Base-by-base conservation (phyloP, 2,888 invertebrate genomes). In the Gymnocheta viridis region DNA sequence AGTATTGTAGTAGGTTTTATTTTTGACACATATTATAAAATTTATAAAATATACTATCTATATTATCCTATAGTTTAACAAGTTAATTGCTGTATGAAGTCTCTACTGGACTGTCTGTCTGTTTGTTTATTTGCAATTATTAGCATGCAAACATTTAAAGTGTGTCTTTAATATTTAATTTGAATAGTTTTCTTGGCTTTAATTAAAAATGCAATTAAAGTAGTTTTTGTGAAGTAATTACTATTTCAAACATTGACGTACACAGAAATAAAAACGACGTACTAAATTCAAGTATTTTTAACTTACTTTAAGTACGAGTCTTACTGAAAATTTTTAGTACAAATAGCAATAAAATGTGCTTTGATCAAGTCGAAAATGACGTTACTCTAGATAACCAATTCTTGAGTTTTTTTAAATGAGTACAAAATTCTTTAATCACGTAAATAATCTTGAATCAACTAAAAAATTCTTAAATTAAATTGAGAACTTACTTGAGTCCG, bases 141-240 rank as follows among this genome's bases (percentile, higher is more conserved):
- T 35, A 32, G 22, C 77, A 77, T 67, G 77, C 67, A 58, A 76
- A 32, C 44, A 56, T 56, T 56, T 22, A 32, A 66, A 58, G 19
- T 58, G 35, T 56, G 56, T 32, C 41, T 62, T 27, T 64, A 54
- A 62, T 35, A 72, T 38, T 72, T 56, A 58, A 58, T 38, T 72
- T 72, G 19, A 44, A 41, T 29, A 58, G 29, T 56, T 27, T 70
- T 70, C 35, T n/a, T 10, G 24, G 1, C 22, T 38, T 24, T 17
- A 32, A 54, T 41, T 41, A 29, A 19, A 44, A 58, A 29, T 41
- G 58, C 70, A 58, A 41, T 22, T 56, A 32, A 70, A 9, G 24
- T 12, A 54, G 2, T 10, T 24, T 35, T 32, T 67, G n/a, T 67
- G 49, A 14, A 62, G 41, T 4, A 19, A 5, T 17, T 58, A 4